Evolutionary conservation across 2,113 vertebrate species (phyloP).

Genomic region (Caranx melampygus): DNA sequence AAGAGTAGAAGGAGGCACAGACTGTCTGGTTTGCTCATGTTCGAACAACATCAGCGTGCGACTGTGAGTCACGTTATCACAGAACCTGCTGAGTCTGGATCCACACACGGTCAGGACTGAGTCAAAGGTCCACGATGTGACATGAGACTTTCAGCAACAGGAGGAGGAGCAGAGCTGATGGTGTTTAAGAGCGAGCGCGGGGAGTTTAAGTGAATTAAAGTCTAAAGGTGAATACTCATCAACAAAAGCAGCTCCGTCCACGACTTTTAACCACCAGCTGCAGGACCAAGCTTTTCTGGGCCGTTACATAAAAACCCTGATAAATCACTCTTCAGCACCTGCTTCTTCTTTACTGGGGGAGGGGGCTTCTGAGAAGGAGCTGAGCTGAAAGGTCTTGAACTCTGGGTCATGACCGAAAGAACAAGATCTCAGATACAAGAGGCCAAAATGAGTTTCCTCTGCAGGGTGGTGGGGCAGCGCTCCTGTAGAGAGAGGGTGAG

Average conservation of each 20-base stretch:
- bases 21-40: neutral
- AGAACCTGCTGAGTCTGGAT: neutral
- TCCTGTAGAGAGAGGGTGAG: too few relatives aligned
- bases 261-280: slow-evolving; percentile 36
- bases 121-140: too few relatives aligned
- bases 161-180: neutral
- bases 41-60: neutral
- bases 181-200: neutral
- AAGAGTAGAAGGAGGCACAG: too few relatives aligned
- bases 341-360: slow-evolving; percentile 43
- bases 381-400: too few relatives aligned
- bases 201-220: slow-evolving; percentile 22
- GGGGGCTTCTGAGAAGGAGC: slow-evolving; percentile 3
- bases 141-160: too few relatives aligned
- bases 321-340: slow-evolving; percentile 57
- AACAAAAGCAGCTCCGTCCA: slow-evolving; percentile 23
- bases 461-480: too few relatives aligned
- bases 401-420: too few relatives aligned
- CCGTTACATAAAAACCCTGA: slow-evolving; percentile 36
- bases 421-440: too few relatives aligned
- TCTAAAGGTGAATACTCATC: slow-evolving; percentile 19
- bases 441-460: too few relatives aligned
- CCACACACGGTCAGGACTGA: too few relatives aligned
- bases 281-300: slow-evolving; percentile 29
- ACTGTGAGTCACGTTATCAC: neutral